A percentile compares a stretch with the other conserved stretches of the same genome.
Evolutionary conservation across 2,888 invertebrate genomes (phyloP).

Genomic region (Sinhomidia bicolor): DNA sequence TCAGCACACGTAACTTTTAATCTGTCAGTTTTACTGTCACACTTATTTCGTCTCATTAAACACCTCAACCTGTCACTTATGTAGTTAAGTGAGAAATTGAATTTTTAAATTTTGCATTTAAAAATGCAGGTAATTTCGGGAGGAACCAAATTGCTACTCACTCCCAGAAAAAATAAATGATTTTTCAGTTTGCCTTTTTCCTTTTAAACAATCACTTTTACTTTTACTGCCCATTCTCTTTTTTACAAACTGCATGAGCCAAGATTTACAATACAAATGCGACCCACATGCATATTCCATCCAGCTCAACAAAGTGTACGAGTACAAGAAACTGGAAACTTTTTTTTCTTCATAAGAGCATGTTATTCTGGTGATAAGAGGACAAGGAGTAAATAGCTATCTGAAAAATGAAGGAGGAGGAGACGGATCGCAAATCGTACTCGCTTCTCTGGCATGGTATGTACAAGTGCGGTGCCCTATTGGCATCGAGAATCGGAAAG

Average conservation of each 20-base stretch:
- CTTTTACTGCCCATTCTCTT: neutral
- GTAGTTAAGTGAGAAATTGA: neutral
- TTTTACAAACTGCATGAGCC: neutral
- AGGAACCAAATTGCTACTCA: no score
- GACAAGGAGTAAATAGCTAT: neutral
- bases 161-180: no score
- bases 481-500: slow-evolving; percentile 68
- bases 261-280: neutral
- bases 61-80: neutral
- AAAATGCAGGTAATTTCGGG: no score
- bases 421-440: slow-evolving; percentile 45
- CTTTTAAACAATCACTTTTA: neutral
- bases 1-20: neutral
- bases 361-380: slow-evolving; percentile 4
- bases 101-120: neutral
- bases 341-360: slow-evolving; percentile 8
- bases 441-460: slow-evolving; percentile 30
- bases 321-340: neutral
- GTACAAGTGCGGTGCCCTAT: slow-evolving; percentile 47
- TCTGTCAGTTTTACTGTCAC: neutral
- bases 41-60: neutral
- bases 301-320: neutral
- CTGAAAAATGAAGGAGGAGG: slow-evolving; percentile 28
- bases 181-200: no score
- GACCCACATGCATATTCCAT: neutral